Conservation (phyloP, 1,140 invertebrate genomes). For the Heterodera schachtii region DNA sequence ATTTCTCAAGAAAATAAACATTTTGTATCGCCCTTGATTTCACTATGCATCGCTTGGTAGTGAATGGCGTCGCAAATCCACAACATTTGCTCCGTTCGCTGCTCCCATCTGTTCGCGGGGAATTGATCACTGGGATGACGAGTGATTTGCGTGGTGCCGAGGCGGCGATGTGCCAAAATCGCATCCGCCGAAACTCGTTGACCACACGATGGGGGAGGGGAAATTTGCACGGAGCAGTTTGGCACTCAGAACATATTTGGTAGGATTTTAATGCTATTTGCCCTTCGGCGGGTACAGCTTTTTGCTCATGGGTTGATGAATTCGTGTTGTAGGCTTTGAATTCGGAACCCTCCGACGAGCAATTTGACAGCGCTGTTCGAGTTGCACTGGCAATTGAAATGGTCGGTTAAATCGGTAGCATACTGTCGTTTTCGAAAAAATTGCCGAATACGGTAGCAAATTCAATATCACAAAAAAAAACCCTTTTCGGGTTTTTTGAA, state of each 20-base stretch:
- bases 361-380: slow-evolving; percentile 45
- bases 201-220: slow-evolving; percentile 57
- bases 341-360: slow-evolving; percentile 34
- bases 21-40: too few relatives aligned
- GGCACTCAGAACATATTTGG: slow-evolving; percentile 47
- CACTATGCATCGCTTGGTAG: background rate
- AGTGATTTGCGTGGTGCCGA: slow-evolving; percentile 31
- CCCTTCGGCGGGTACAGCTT: too few relatives aligned
- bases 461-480: too few relatives aligned
- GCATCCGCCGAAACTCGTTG: slow-evolving; percentile 46
- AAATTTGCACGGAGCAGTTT: slow-evolving; percentile 55
- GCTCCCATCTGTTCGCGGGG: slow-evolving; percentile 9
- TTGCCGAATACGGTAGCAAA: too few relatives aligned
- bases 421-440: too few relatives aligned
- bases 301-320: too few relatives aligned
- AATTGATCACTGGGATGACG: slow-evolving; percentile 22
- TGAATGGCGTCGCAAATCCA: background rate
- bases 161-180: background rate
- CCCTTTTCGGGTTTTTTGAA: too few relatives aligned
- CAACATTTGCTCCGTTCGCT: slow-evolving; percentile 24
- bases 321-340: slow-evolving; percentile 29
- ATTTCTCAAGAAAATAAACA: too few relatives aligned
- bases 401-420: too few relatives aligned
- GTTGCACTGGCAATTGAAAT: slow-evolving; percentile 59
- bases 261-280: background rate